These are phyloP conservation scores for Cryptus viduatorius DNA, from an alignment of 2,888 invertebrate species.

Conservation along the genomic window DNA sequence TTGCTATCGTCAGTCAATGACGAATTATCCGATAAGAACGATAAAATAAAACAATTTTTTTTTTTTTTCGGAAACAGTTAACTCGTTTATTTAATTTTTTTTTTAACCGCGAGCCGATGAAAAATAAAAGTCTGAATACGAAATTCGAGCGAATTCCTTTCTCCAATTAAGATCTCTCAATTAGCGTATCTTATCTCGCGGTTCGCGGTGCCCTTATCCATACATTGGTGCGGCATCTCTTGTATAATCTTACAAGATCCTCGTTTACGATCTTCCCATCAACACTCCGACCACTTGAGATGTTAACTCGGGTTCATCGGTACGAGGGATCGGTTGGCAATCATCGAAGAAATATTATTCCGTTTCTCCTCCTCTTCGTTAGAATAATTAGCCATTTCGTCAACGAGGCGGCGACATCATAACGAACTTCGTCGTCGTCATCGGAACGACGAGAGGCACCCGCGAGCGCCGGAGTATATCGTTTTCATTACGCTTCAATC, in stretches of 20 bases:
- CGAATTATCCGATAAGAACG: too few relatives aligned
- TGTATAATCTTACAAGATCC: slow-evolving; percentile 37
- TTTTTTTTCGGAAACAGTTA: too few relatives aligned
- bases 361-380: slow-evolving; percentile 44
- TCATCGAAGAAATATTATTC: slow-evolving; percentile 52
- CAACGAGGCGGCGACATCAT: slow-evolving; percentile 50
- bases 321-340: slow-evolving; percentile 46
- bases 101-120: slow-evolving; percentile 27
- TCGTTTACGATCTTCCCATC: slow-evolving; percentile 10
- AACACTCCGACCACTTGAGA: slow-evolving; percentile 16
- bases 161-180: slow-evolving; percentile 83
- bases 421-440: slow-evolving; percentile 53
- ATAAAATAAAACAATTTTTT: background rate
- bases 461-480: background rate
- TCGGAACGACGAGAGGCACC: slow-evolving; percentile 24
- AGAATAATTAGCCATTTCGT: slow-evolving; percentile 62
- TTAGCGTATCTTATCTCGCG: slow-evolving; percentile 82
- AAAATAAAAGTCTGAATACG: slow-evolving; percentile 42
- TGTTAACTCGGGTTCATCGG: slow-evolving; percentile 38
- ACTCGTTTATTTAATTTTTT: background rate
- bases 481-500: slow-evolving; percentile 41
- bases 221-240: slow-evolving; percentile 48
- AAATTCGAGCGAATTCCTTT: slow-evolving; percentile 49
- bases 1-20: too few relatives aligned
- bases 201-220: slow-evolving; percentile 58